Conservation (phyloP, 2,888 invertebrate genomes). For the Seira sanloemensis region DNA sequence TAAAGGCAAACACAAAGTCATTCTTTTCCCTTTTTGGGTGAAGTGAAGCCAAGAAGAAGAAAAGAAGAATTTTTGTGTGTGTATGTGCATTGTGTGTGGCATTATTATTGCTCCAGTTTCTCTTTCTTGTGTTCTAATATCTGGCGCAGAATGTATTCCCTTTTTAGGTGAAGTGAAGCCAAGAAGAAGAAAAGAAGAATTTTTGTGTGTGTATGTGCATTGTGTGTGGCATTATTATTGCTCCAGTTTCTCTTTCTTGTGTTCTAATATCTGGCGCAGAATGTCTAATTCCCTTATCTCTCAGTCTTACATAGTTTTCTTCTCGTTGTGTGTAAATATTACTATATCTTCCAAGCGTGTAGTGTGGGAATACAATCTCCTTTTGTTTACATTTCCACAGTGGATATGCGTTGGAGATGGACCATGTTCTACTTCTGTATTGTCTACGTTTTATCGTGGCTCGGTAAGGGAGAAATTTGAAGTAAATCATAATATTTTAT, state of each 20-base stretch:
- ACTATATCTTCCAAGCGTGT: no score
- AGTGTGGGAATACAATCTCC: neutral
- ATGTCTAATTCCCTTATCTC: no score
- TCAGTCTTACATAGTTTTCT: no score
- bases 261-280: neutral
- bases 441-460: conserved; percentile 70
- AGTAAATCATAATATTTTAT: conserved; percentile 2
- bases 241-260: neutral
- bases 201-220: neutral
- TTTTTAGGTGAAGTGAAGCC: no score
- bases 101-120: neutral
- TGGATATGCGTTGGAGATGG: conserved; percentile 72
- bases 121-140: neutral
- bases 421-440: conserved; percentile 71
- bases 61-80: no score
- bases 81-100: neutral
- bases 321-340: no score
- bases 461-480: conserved; percentile 59
- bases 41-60: no score
- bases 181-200: no score
- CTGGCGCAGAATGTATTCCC: neutral
- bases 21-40: neutral
- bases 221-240: neutral
- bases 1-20: neutral
- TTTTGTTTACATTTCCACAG: conserved; percentile 37